Percentiles rank a stretch among this genome's conserved stretches.
Evolutionary conservation across 1,140 invertebrate genomes (phyloP).

Genomic region (Anoplophora glabripennis): DNA sequence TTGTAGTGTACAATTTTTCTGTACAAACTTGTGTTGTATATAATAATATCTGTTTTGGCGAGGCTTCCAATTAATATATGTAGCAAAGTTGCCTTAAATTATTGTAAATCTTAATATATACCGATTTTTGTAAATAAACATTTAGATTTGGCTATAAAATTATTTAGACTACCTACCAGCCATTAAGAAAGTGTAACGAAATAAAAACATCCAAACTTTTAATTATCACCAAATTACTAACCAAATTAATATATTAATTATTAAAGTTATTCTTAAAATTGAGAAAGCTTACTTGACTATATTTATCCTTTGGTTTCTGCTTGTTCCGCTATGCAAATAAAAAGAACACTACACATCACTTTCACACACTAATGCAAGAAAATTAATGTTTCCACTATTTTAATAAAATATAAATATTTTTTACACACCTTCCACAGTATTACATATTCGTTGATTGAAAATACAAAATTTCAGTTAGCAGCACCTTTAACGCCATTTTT

Average conservation of each 20-base stretch:
- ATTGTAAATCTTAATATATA: conserved; percentile 29
- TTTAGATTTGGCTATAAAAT: conserved; percentile 18
- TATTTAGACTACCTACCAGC: not conserved
- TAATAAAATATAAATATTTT: too few relatives aligned
- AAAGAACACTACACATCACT: too few relatives aligned
- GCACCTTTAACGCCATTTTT: too few relatives aligned
- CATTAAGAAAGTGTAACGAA: not conserved
- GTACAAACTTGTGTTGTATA: conserved; percentile 24
- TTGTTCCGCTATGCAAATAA: too few relatives aligned
- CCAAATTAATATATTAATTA: not conserved
- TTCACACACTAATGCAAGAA: too few relatives aligned
- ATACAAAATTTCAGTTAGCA: too few relatives aligned
- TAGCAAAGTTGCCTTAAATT: conserved; percentile 19
- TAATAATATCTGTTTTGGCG: conserved; percentile 16
- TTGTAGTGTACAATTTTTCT: conserved; percentile 22
- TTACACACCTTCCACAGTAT: too few relatives aligned
- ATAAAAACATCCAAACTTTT: not conserved
- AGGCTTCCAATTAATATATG: conserved; percentile 19
- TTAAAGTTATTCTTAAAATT: too few relatives aligned
- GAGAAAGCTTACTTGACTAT: too few relatives aligned
- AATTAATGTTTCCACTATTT: too few relatives aligned
- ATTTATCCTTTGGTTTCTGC: too few relatives aligned
- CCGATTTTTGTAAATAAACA: conserved; percentile 25
- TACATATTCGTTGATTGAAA: too few relatives aligned
- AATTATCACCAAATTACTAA: not conserved